phyloP scores from a whole-genome alignment of 2,797 vertebrate species.

The Poeciliopsis turneri region DNA sequence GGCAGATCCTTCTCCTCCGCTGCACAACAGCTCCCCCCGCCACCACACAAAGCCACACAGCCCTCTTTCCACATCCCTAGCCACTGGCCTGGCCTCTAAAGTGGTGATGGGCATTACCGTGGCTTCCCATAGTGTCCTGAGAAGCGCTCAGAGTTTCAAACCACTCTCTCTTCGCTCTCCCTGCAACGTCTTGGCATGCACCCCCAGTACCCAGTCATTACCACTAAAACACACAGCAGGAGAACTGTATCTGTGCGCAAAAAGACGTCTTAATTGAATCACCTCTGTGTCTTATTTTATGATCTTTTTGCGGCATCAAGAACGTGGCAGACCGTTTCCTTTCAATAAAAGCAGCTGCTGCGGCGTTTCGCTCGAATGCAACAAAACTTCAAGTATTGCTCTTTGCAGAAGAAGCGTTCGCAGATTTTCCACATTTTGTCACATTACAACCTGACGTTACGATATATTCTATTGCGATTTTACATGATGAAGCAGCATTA shows the following conservation, averaged over 20 bases:
- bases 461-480: background rate
- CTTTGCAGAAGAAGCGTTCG: background rate
- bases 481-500: background rate
- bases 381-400: background rate
- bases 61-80: slow-evolving; percentile 71
- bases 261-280: slow-evolving; percentile 39
- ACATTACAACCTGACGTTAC: background rate
- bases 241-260: slow-evolving; percentile 23
- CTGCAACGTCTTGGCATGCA: slow-evolving; percentile 16
- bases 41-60: slow-evolving; percentile 66
- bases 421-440: background rate
- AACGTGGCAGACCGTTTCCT: background rate
- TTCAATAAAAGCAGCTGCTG: background rate
- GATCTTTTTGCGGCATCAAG: background rate
- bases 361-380: background rate
- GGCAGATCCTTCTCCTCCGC: slow-evolving; percentile 66
- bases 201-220: slow-evolving; percentile 15
- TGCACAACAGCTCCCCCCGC: slow-evolving; percentile 60
- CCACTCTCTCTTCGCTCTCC: slow-evolving; percentile 6
- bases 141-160: slow-evolving; percentile 64
- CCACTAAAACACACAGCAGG: slow-evolving; percentile 27
- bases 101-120: slow-evolving; percentile 73
- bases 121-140: slow-evolving; percentile 70
- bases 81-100: slow-evolving; percentile 73
- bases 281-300: slow-evolving; percentile 30